Evolutionary conservation across 2,888 invertebrate genomes (phyloP), one percentile per base, ranked within the genome.

Genomic region (Cheilosia grossa): DNA sequence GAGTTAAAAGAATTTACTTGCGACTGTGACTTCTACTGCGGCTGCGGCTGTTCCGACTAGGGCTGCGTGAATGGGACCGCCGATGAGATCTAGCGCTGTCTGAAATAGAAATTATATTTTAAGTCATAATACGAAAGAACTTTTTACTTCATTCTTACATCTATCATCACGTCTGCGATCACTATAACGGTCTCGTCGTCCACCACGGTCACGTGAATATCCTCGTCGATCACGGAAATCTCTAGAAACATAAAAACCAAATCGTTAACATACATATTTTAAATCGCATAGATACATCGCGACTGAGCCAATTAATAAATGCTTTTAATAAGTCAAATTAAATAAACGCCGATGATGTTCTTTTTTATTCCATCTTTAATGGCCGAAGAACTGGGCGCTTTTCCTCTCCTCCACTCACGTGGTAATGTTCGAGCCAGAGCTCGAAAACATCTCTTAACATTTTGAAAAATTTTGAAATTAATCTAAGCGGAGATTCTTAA

Each of bases 21-120:
- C 90, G 90, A 82, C 91, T 91, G 69, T 90, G 91, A 19, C 85
- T 85, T 54, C 85, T 75, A 77, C 91, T 91, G 13, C 91, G 91
- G 56, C 91, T 91, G 72, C 91, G 91, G 70, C 91, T 90, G 77
- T 90, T 89, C 56, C 89, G 90, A 83, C 89, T 90, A 17, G 86
- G 87, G 66, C 87, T 88, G 53, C 90, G 81, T 85, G 91, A 90
- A 78, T 89, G 90, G 17, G 90, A 89, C 47, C 88, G 88, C 19
- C 88, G 90, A 77, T 90, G 90, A 51, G 90, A 89, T 86, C 89
- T 90, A 88, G 67, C 89, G 88, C 87, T 90, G 90, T 91, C 82
- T 47, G 54, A 9, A 72, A 67, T n/a, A 49, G 33, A 61, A 17
- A n/a, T 61, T 2, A 15, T 47, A 37, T 19, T 58, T n/a, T n/a